These are phyloP conservation scores for Odontesthes bonariensis DNA, from an alignment of 2,113 vertebrate species.

Conservation along the genomic window DNA sequence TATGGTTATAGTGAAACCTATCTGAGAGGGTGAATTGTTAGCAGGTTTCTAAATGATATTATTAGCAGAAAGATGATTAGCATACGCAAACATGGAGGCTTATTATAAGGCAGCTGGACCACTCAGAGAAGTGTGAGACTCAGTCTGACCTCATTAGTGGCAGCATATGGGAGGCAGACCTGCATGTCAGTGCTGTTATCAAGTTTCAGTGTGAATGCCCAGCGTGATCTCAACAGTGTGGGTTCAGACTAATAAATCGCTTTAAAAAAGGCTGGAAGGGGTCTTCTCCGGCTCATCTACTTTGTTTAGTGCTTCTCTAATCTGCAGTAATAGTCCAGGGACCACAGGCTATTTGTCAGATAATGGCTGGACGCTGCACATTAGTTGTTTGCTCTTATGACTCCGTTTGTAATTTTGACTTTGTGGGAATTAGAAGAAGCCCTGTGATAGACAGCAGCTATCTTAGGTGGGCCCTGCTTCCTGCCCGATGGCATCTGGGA, in stretches of 20 bases:
- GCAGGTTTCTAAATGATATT: constrained; percentile 73
- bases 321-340: constrained; percentile 27
- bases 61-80: constrained; percentile 77
- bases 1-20: neutral
- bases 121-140: constrained; percentile 60
- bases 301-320: constrained; percentile 35
- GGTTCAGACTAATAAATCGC: constrained; percentile 56
- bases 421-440: neutral
- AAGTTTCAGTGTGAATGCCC: constrained; percentile 62
- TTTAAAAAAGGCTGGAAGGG: constrained; percentile 18
- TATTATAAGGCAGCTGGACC: constrained; percentile 81
- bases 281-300: constrained; percentile 34
- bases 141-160: constrained; percentile 80
- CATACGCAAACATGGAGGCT: constrained; percentile 77
- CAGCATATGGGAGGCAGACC: constrained; percentile 77
- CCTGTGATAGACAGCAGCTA: too few relatives aligned
- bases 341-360: constrained; percentile 7
- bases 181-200: constrained; percentile 56
- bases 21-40: constrained; percentile 45
- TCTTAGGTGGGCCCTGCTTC: too few relatives aligned
- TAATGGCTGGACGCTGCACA: neutral
- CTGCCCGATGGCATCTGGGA: too few relatives aligned
- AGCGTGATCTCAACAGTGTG: constrained; percentile 44
- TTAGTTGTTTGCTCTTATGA: too few relatives aligned
- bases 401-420: neutral